Evolutionary conservation across 2,888 invertebrate species (phyloP).

Genomic region (Hirtodrosophila cameraria): DNA sequence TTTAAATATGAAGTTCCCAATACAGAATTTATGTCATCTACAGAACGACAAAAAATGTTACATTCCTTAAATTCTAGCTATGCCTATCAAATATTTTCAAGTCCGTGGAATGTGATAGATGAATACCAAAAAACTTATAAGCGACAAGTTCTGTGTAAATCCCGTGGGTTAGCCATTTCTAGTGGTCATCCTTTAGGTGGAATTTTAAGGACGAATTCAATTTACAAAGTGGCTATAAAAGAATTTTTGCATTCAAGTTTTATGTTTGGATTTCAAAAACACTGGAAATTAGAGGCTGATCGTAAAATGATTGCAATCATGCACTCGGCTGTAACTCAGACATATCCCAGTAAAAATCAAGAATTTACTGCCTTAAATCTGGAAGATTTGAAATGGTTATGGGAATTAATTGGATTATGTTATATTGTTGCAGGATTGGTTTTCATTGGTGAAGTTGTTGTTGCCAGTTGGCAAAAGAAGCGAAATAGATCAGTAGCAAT

Average conservation of each 20-base stretch:
- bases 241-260: background rate
- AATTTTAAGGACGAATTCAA: slow-evolving; percentile 5
- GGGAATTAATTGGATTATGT: background rate
- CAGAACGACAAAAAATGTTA: background rate
- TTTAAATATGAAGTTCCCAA: slow-evolving; percentile 4
- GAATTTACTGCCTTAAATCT: background rate
- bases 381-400: slow-evolving; percentile 13
- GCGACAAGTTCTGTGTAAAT: slow-evolving; percentile 1
- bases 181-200: rapidly evolving
- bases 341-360: background rate
- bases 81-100: slow-evolving; percentile 5
- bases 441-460: slow-evolving; percentile 10
- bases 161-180: background rate
- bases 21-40: background rate
- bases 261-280: background rate
- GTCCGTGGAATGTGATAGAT: background rate
- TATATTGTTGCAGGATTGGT: slow-evolving; percentile 2
- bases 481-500: no score
- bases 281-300: background rate
- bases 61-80: slow-evolving; percentile 4
- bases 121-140: background rate
- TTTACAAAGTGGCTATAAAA: slow-evolving; percentile 7
- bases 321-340: background rate
- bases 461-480: background rate
- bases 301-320: background rate